Base-by-base conservation (phyloP, 2,797 vertebrate genomes). In the Platalea minor region DNA sequence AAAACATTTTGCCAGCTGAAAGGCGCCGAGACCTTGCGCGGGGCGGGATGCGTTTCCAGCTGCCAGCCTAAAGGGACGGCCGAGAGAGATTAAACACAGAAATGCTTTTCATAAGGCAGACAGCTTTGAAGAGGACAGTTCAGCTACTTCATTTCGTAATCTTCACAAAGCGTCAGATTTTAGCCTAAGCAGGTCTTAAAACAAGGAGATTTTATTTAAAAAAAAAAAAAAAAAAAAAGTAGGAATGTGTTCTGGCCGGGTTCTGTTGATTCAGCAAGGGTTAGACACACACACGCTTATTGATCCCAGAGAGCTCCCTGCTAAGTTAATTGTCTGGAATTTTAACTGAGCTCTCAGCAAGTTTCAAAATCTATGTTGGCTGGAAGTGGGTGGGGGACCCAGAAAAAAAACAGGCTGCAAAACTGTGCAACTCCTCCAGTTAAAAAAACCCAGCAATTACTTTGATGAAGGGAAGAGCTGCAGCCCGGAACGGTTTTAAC, bases 261-360 rank as follows among this genome's bases (percentile, higher is more conserved):
- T 93, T 95, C 81, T 97, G 96, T 97, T 96, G 96, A 96, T 96
- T 96, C 95, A 97, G 93, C 95, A 93, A 94, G 93, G 95, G 96
- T 97, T 96, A 97, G 94, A 95, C 96, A 96, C 96, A 96, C 96
- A 97, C 95, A 91, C 39, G 59, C 94, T 96, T 96, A 96, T 95
- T 96, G 95, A 96, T 96, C 96, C 88, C 95, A 95, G 94, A 94
- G 96, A 97, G 91, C 93, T 96, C 95, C 94, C 96, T 94, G 96
- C 94, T 96, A 96, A 96, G 94, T 96, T 96, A 96, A 96, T 96
- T 96, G 96, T 96, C 95, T 96, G 96, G 96, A 96, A 96, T 97
- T 97, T 97, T 96, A 96, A 96, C 96, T 95, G 96, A 96, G 92
- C 78, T 96, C 96, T 95, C 95, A 96, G 96, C 94, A 93, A 93